Percentiles rank a stretch among this genome's conserved stretches.
Evolutionary conservation across 2,888 invertebrate species (phyloP).

Genomic region (Phoenoteleia sp.): DNA sequence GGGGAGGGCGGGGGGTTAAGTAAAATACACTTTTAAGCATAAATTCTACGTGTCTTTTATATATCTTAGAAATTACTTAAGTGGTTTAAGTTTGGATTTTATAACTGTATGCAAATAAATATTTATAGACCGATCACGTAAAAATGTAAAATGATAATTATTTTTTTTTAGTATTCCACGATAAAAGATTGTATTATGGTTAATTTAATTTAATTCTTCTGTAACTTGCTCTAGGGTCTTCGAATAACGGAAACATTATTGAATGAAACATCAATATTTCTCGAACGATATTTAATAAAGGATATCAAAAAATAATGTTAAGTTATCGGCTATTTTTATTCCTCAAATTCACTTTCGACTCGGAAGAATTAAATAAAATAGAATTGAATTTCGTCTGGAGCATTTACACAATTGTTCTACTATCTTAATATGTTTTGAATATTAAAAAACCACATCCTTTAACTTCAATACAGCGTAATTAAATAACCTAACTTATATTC

Average conservation of each 20-base stretch:
- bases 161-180: no score
- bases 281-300: slow-evolving; percentile 10
- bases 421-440: slow-evolving; percentile 48
- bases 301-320: slow-evolving; percentile 23
- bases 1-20: no score
- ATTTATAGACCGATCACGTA: no score
- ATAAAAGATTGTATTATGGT: not conserved
- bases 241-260: slow-evolving; percentile 4
- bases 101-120: no score
- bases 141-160: no score
- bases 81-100: no score
- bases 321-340: not conserved
- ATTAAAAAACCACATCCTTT: slow-evolving; percentile 3
- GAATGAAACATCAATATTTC: slow-evolving; percentile 2
- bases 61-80: no score
- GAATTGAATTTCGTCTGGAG: slow-evolving; percentile 32
- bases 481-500: no score
- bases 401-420: slow-evolving; percentile 21
- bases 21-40: slow-evolving; percentile 45
- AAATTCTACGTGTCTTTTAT: no score
- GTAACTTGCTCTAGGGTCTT: not conserved
- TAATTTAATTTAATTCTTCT: not conserved
- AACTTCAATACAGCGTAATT: slow-evolving; percentile 19
- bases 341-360: not conserved
- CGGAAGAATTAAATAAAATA: slow-evolving; percentile 1